Evolutionary conservation across 2,888 invertebrate genomes (phyloP), one percentile per base, ranked within the genome.

Genomic region (Plagodis dolabraria): DNA sequence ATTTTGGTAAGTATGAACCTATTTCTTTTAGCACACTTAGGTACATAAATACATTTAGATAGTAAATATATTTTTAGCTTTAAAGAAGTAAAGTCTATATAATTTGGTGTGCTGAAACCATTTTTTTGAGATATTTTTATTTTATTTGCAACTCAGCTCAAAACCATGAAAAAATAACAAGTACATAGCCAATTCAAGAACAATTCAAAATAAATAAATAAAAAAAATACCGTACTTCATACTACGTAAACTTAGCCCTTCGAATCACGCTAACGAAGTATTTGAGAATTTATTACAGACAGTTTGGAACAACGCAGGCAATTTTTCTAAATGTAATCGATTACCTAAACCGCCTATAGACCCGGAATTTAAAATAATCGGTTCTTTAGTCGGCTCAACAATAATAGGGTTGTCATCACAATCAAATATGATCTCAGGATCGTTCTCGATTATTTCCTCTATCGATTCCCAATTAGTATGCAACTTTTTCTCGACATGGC

Each of bases 361-460:
- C 51, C 51, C 58, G 33, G 76, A 68, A n/a, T 74, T 76, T 11
- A 75, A 57, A 33, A 70, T 60, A 2, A 67, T 59, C 0, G 70
- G 64, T 9, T 74, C 72, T 35, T 71, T 76, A 0, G 80, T 74
- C 5, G 80, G 82, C 57, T 88, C 86, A 2, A 90, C 86, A 0
- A 88, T 72, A 7, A 87, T 86, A 9, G 90, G 90, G 64, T 89
- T 89, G 46, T 90, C 85, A 22, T 92, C 85, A 8, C 76, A 67
- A 78, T 92, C 92, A 73, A 92, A 92, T 62, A 92, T 92, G 0
- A 92, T 92, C 67, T 92, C 92, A 2, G 92, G 90, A 72, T 92
- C 91, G 46, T 91, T 90, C 50, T 91, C 91, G n/a, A 92, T 92
- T 0, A 89, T 88, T 53, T 90, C 86, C 73, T 90, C 91, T 33